A percentile compares a stretch with the other conserved stretches of the same genome.
phyloP scores from a whole-genome alignment of 1,140 invertebrate species.

The Arctopsyche grandis region DNA sequence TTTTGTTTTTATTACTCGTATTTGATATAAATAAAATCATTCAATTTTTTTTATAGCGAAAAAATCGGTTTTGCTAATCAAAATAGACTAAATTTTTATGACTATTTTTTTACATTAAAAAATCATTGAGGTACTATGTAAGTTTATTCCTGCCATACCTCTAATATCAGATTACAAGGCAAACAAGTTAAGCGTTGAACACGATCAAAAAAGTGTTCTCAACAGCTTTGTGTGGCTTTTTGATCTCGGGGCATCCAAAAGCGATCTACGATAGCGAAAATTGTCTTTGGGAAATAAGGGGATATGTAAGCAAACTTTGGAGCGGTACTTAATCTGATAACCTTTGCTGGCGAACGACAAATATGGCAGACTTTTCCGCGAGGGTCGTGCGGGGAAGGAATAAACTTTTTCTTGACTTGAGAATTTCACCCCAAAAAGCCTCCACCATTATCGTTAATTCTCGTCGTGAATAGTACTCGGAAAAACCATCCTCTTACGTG shows the following conservation, averaged over 20 bases:
- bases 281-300: slow-evolving; percentile 24
- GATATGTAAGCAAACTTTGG: slow-evolving; percentile 40
- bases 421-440: slow-evolving; percentile 50
- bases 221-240: slow-evolving; percentile 25
- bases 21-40: too few relatives aligned
- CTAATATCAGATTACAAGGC: slow-evolving; percentile 19
- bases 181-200: neutral
- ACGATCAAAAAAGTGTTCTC: neutral
- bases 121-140: too few relatives aligned
- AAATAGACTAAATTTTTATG: too few relatives aligned
- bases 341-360: slow-evolving; percentile 49
- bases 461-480: slow-evolving; percentile 50
- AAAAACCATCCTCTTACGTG: slow-evolving; percentile 52
- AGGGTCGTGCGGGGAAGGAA: neutral
- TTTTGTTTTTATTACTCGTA: too few relatives aligned
- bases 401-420: slow-evolving; percentile 51
- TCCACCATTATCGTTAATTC: slow-evolving; percentile 52
- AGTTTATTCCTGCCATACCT: too few relatives aligned
- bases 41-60: too few relatives aligned
- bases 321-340: slow-evolving; percentile 37
- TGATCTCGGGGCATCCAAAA: neutral
- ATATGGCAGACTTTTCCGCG: slow-evolving; percentile 30
- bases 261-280: slow-evolving; percentile 29
- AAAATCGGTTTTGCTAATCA: too few relatives aligned
- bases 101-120: too few relatives aligned